Evolutionary conservation across 1,140 invertebrate species (phyloP).

Genomic region (Neoseiulus cucumeris): DNA sequence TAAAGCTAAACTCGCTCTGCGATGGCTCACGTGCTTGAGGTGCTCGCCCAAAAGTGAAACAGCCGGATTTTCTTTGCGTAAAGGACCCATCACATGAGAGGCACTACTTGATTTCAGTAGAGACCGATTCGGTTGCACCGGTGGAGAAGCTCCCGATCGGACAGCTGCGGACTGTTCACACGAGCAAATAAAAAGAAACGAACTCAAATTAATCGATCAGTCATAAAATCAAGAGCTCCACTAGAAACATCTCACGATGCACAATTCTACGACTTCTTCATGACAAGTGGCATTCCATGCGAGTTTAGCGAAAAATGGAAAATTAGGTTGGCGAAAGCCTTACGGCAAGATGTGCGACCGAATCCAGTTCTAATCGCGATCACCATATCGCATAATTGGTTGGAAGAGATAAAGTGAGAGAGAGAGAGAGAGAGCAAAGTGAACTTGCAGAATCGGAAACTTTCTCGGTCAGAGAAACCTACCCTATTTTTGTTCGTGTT

Average conservation of each 20-base stretch:
- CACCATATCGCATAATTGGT: too few relatives aligned
- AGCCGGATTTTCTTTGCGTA: neutral
- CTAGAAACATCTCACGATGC: too few relatives aligned
- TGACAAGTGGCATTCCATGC: too few relatives aligned
- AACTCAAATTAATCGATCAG: too few relatives aligned
- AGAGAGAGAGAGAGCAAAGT: too few relatives aligned
- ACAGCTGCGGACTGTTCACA: slow-evolving; percentile 16
- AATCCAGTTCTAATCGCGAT: neutral
- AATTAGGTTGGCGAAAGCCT: slow-evolving; percentile 19
- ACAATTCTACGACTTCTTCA: too few relatives aligned
- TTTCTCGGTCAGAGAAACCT: slow-evolving; percentile 19
- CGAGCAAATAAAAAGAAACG: too few relatives aligned
- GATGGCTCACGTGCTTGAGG: slow-evolving; percentile 7
- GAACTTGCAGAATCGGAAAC: neutral
- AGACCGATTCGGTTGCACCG: slow-evolving; percentile 9
- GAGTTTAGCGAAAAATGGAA: slow-evolving; percentile 23
- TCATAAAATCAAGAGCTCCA: neutral
- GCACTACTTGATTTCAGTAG: slow-evolving; percentile 1
- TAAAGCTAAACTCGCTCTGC: neutral
- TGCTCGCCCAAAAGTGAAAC: neutral
- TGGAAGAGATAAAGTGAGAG: too few relatives aligned
- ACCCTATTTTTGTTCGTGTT: slow-evolving; percentile 54
- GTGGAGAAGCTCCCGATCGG: slow-evolving; percentile 16
- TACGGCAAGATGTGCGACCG: slow-evolving; percentile 23
- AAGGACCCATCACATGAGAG: neutral